phyloP scores from a whole-genome alignment of 1,140 invertebrate genomes.

The Procambarus virginalis region DNA sequence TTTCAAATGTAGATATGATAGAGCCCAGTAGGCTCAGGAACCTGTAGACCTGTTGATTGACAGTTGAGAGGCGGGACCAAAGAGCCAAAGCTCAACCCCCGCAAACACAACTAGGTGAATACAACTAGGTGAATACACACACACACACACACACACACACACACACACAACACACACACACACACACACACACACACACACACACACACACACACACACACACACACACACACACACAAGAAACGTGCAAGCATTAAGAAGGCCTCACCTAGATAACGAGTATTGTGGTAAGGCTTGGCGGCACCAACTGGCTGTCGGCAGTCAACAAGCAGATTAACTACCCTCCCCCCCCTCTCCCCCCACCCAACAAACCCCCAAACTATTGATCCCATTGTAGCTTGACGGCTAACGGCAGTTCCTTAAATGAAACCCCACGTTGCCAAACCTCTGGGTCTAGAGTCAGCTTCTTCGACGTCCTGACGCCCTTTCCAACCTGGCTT shows the following conservation, averaged over 20 bases:
- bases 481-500: neutral
- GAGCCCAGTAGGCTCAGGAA: too few species aligned
- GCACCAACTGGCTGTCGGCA: neutral
- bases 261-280: neutral
- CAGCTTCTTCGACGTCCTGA: too few species aligned
- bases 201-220: too few species aligned
- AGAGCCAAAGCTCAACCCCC: too few species aligned
- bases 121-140: too few species aligned
- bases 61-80: too few species aligned
- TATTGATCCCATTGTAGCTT: conserved; percentile 41
- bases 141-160: neutral
- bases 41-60: too few species aligned
- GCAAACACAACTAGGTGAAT: too few species aligned
- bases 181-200: neutral
- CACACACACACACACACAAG: neutral
- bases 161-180: too few species aligned
- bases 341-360: neutral
- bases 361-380: neutral
- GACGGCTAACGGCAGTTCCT: conserved; percentile 29
- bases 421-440: conserved; percentile 15
- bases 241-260: neutral
- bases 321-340: conserved; percentile 28
- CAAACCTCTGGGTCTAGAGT: neutral
- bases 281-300: neutral
- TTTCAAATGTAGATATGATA: too few species aligned